Evolutionary conservation across 2,888 invertebrate species (phyloP).

Genomic region (Nephrotoma flavescens): DNA sequence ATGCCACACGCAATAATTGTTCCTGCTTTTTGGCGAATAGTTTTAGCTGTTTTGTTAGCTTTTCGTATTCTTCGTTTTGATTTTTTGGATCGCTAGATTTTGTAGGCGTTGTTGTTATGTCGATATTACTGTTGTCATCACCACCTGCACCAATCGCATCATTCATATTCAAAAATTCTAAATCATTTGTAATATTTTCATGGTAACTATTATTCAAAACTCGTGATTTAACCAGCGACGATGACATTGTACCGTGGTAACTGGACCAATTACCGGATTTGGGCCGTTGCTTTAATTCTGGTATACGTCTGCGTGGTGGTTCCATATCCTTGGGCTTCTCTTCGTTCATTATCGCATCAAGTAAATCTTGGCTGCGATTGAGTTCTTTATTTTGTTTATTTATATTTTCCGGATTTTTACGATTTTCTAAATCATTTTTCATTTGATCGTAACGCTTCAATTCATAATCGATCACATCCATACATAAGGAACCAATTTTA

Average conservation of each 20-base stretch:
- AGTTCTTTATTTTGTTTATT: conserved; percentile 20
- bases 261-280: conserved; percentile 56
- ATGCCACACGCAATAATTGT: conserved; percentile 77
- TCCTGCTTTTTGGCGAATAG: conserved; percentile 85
- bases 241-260: conserved; percentile 32
- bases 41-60: conserved; percentile 58
- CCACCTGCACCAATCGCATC: conserved; percentile 14
- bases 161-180: neutral
- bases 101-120: conserved; percentile 25
- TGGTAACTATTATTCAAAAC: conserved; percentile 53
- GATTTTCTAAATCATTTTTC: conserved; percentile 57
- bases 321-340: conserved; percentile 38
- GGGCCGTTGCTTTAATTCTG: conserved; percentile 57
- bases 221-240: conserved; percentile 39
- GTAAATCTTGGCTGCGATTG: conserved; percentile 22
- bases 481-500: conserved; percentile 93
- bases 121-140: conserved; percentile 31
- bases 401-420: conserved; percentile 29
- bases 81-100: conserved; percentile 30
- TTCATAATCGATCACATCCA: conserved; percentile 94
- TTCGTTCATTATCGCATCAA: conserved; percentile 31
- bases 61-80: conserved; percentile 61
- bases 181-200: conserved; percentile 37
- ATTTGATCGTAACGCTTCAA: conserved; percentile 85
- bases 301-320: conserved; percentile 52